Percentiles rank a stretch among this genome's conserved stretches.
Evolutionary conservation across 1,140 invertebrate genomes (phyloP).

Genomic region (Drosophila serrata): DNA sequence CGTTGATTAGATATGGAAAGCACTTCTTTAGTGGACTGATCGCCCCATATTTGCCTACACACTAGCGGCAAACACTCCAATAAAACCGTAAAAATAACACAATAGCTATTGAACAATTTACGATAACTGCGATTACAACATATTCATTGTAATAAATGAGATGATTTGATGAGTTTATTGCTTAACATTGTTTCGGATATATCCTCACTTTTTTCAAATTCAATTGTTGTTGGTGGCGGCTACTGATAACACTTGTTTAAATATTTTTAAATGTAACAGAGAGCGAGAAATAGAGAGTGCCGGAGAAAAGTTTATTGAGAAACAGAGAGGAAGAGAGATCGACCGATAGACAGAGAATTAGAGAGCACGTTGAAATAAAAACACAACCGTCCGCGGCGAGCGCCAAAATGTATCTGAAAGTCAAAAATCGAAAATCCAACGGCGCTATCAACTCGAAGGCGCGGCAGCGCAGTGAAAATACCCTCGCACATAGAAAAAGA

Average conservation of each 20-base stretch:
- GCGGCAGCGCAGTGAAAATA: slow-evolving; percentile 54
- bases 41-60: slow-evolving; percentile 32
- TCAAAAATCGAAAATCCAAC: slow-evolving; percentile 37
- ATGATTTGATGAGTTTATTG: slow-evolving; percentile 13
- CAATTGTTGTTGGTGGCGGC: slow-evolving; percentile 29
- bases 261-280: slow-evolving; percentile 32
- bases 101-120: slow-evolving; percentile 7
- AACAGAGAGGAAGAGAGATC: slow-evolving; percentile 1
- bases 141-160: background rate
- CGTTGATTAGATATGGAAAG: slow-evolving; percentile 40
- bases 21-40: slow-evolving; percentile 30
- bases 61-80: slow-evolving; percentile 20
- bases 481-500: slow-evolving; percentile 36
- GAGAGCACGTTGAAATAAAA: slow-evolving; percentile 31
- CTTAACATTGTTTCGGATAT: slow-evolving; percentile 3
- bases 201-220: slow-evolving; percentile 30
- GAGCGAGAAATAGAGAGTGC: slow-evolving; percentile 1
- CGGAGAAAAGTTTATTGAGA: slow-evolving; percentile 4
- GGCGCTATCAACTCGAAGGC: slow-evolving; percentile 67
- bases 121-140: slow-evolving; percentile 28
- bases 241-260: slow-evolving; percentile 49
- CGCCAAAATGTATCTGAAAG: slow-evolving; percentile 80
- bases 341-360: slow-evolving; percentile 10
- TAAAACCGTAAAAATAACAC: background rate
- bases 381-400: slow-evolving; percentile 69